Evolutionary conservation across 1,140 invertebrate genomes (phyloP).

Genomic region (Drosophila trapezifrons): DNA sequence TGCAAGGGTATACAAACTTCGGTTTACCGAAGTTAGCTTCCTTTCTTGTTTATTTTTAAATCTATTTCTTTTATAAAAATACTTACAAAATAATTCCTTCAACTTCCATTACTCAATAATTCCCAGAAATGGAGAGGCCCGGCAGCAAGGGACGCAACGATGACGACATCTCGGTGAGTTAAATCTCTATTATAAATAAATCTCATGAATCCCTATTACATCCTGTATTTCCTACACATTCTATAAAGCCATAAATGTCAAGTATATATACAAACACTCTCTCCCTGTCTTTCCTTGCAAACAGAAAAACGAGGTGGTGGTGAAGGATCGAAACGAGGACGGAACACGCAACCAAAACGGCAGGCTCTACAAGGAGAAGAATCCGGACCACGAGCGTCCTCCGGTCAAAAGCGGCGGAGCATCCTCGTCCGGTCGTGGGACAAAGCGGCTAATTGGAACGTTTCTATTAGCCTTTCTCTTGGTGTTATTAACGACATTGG

Average conservation of each 20-base stretch:
- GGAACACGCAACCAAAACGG: conserved; percentile 81
- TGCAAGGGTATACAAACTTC: no score
- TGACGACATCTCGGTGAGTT: conserved; percentile 79
- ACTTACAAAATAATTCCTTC: no score
- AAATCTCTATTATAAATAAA: no score
- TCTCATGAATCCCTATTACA: background rate
- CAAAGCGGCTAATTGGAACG: conserved; percentile 59
- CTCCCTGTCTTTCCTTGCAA: background rate
- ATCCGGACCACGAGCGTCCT: conserved; percentile 47
- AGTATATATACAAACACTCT: background rate
- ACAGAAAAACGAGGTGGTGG: conserved; percentile 75
- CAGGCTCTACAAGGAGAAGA: conserved; percentile 80
- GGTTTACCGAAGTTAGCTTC: no score
- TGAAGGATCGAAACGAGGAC: conserved; percentile 80
- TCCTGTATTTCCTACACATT: background rate
- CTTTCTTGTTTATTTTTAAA: no score
- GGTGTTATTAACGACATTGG: conserved; percentile 54
- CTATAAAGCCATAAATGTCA: conserved; percentile 1
- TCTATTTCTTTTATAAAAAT: background rate
- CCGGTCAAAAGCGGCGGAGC: conserved; percentile 25
- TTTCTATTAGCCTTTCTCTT: conserved; percentile 64
- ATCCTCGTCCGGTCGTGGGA: conserved; percentile 9
- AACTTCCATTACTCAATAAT: no score
- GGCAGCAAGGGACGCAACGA: conserved; percentile 73
- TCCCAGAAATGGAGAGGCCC: conserved; percentile 81